A percentile compares a stretch with the other conserved stretches of the same genome.
Conservation (phyloP, 2,797 vertebrate genomes). For the Malurus leucopterus region DNA sequence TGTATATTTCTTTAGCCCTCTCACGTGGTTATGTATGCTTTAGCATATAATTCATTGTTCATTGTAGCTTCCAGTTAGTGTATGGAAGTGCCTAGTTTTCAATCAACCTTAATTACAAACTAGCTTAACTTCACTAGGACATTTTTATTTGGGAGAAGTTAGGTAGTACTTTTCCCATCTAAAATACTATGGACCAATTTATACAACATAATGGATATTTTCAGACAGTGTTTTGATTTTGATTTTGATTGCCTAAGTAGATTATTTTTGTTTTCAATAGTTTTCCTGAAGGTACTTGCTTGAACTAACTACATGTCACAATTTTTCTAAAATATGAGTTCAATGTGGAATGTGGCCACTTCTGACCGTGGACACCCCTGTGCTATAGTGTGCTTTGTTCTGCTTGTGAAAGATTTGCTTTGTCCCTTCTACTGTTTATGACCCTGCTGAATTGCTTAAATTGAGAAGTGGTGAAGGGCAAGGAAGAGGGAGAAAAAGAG, state of each 20-base stretch:
- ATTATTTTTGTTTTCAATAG: background rate
- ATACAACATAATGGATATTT: background rate
- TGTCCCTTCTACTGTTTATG: background rate
- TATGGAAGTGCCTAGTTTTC: background rate
- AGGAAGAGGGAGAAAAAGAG: background rate
- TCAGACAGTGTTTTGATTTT: background rate
- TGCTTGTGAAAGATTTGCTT: background rate
- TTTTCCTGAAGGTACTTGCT: background rate
- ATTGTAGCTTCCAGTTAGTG: background rate
- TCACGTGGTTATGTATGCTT: background rate
- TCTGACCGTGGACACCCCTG: background rate
- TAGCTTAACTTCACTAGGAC: background rate
- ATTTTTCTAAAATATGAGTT: background rate
- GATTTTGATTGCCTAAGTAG: background rate
- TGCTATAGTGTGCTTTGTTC: background rate
- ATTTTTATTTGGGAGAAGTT: background rate
- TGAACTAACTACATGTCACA: background rate
- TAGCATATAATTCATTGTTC: background rate
- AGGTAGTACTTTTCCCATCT: background rate
- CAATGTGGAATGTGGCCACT: background rate
- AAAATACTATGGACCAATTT: background rate
- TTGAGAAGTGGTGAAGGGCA: background rate
- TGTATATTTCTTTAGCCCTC: background rate
- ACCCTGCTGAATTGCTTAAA: background rate
- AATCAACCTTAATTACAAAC: background rate